A percentile compares a stretch with the other conserved stretches of the same genome.
Evolutionary conservation across 2,888 invertebrate species (phyloP).

Genomic region (Polydesmus complanatus): DNA sequence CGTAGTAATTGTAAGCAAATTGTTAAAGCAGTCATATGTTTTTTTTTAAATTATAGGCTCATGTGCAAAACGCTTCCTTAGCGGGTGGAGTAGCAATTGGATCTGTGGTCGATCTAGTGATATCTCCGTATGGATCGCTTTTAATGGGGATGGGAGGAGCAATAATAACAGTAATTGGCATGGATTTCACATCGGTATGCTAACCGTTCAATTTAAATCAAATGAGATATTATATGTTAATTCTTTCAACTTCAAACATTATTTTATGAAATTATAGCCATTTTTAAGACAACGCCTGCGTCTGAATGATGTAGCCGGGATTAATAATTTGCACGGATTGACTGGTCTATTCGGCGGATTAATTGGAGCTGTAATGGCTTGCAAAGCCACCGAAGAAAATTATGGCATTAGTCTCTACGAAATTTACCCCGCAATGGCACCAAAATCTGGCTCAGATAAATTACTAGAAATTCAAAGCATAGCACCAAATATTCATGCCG

Average conservation of each 20-base stretch:
- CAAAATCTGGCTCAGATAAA: conserved; percentile 31
- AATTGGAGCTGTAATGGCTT: conserved; percentile 59
- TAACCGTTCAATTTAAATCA: background rate
- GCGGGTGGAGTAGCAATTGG: conserved; percentile 84
- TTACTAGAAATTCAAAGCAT: conserved; percentile 21
- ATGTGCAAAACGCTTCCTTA: conserved; percentile 83
- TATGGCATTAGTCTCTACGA: conserved; percentile 42
- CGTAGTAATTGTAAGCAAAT: background rate
- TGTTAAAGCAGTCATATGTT: too few species aligned
- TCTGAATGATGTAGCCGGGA: conserved; percentile 79
- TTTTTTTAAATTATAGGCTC: conserved; percentile 38
- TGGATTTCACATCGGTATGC: conserved; percentile 6
- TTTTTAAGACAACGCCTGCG: conserved; percentile 41
- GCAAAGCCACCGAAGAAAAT: conserved; percentile 46
- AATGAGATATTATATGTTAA: background rate
- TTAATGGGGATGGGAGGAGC: conserved; percentile 47
- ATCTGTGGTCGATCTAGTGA: conserved; percentile 62
- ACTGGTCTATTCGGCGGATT: conserved; percentile 77
- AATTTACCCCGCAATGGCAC: conserved; percentile 46
- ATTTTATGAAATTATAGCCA: conserved; percentile 39
- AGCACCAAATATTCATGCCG: conserved; percentile 30
- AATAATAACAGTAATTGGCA: conserved; percentile 8
- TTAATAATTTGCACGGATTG: conserved; percentile 92
- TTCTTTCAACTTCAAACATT: background rate
- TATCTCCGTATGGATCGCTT: conserved; percentile 68